Percentiles rank a stretch among this genome's conserved stretches.
Conservation (phyloP, 2,888 invertebrate genomes). For the Caenorhabditis sp. region DNA sequence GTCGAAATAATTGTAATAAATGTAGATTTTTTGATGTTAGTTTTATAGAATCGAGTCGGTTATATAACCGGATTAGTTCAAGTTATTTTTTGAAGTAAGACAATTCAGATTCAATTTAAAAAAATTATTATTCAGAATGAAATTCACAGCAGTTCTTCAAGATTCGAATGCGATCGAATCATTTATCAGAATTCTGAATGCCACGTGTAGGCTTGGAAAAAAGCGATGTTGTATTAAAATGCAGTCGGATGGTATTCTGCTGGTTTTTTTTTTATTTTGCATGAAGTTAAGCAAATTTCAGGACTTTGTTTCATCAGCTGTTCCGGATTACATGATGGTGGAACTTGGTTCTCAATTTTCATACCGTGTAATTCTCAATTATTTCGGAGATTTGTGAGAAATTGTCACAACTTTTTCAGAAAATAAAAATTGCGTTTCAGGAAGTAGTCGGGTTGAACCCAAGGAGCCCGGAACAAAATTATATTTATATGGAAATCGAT, state of each 20-base stretch:
- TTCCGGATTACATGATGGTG: not conserved
- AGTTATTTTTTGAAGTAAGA: too few species aligned
- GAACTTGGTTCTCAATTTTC: not conserved
- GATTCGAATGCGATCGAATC: not conserved
- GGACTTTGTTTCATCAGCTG: not conserved
- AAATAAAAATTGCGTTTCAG: conserved; percentile 1
- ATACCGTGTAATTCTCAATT: not conserved
- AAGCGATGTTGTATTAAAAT: conserved; percentile 2
- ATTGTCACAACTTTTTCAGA: not conserved
- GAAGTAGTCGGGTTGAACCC: conserved; percentile 40
- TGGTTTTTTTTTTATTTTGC: not conserved
- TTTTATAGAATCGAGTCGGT: too few species aligned
- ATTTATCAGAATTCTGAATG: conserved; percentile 5
- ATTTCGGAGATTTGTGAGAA: conserved; percentile 18
- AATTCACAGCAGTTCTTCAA: not conserved
- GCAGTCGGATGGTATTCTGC: not conserved
- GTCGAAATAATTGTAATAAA: too few species aligned
- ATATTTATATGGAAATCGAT: conserved; percentile 31
- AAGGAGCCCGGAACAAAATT: conserved; percentile 25
- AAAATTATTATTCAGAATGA: not conserved
- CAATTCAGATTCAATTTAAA: too few species aligned
- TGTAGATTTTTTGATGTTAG: too few species aligned
- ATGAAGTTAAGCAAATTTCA: not conserved
- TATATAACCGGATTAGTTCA: too few species aligned
- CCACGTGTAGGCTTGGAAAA: not conserved